Evolutionary conservation across 2,888 invertebrate species (phyloP).

Genomic region (Drosophila quasianomalipes): DNA sequence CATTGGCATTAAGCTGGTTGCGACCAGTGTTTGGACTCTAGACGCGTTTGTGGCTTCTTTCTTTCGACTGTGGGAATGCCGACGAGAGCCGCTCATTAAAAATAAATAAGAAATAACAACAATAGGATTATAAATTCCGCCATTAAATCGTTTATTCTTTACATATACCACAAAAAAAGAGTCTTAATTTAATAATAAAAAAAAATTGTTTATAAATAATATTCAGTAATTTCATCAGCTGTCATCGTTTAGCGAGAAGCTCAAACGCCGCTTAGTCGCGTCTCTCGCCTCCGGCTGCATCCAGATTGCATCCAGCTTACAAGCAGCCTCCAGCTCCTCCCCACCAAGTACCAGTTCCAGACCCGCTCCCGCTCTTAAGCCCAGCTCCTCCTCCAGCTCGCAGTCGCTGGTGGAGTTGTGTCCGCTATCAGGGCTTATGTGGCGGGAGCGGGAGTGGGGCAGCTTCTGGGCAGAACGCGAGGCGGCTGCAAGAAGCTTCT

Average conservation of each 20-base stretch:
- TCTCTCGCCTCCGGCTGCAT: conserved; percentile 58
- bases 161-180: conserved; percentile 30
- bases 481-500: conserved; percentile 67
- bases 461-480: conserved; percentile 47
- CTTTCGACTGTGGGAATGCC: conserved; percentile 44
- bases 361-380: not conserved
- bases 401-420: conserved; percentile 83
- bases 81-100: conserved; percentile 28
- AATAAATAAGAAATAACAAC: not conserved
- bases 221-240: conserved; percentile 40
- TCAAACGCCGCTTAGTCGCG: conserved; percentile 72
- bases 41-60: conserved; percentile 48
- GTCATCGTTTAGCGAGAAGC: conserved; percentile 54
- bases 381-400: conserved; percentile 53
- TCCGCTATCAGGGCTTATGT: conserved; percentile 84
- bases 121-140: conserved; percentile 8
- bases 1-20: conserved; percentile 55
- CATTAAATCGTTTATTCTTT: conserved; percentile 49
- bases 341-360: conserved; percentile 23
- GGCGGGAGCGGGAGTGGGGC: conserved; percentile 25
- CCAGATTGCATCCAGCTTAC: conserved; percentile 66
- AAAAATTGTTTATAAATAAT: conserved; percentile 31
- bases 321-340: conserved; percentile 58
- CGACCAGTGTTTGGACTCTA: conserved; percentile 6
- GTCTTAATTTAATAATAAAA: conserved; percentile 35